Evolutionary conservation across 2,797 vertebrate species (phyloP), one percentile per base, ranked within the genome.

Genomic region (Lepidocolaptes lacrymiger): DNA sequence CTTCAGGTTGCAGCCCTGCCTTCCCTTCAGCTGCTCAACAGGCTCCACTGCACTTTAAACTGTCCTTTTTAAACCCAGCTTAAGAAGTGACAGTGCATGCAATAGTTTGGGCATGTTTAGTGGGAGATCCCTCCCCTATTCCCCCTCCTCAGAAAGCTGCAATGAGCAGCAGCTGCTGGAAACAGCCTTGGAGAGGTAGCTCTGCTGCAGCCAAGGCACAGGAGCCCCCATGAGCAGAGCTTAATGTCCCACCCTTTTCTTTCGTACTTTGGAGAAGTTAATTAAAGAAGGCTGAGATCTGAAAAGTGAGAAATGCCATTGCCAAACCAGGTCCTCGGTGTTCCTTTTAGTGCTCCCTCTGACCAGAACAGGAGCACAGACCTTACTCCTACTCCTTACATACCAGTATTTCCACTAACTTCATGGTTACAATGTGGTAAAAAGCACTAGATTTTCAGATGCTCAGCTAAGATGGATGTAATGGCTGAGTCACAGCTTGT

Each of bases 261-360:
- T 14, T 8, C 54, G 1, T 58, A 30, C 61, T 68, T 79, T 21
- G 30, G 44, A 23, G 12, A 58, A 94, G 61, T 96, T 85, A 79
- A 95, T 89, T 69, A 85, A 67, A 89, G 72, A 84, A 94, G 89
- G 58, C 51, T 94, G 87, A 52, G 61, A 64, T 74, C 39, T 72
- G 89, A 28, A 56, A 93, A 95, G 89, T 87, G 94, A 93, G 81
- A 94, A 80, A 63, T 5, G 9, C 63, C 52, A 1, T 4, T 91
- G 94, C 91, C 91, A 91, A 89, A 80, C 16, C 67, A 63, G 87
- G 81, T 71, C 72, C 58, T 87, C 59, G 24, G 56, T 77, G 81
- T 49, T 94, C 61, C 82, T 56, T 94, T 93, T 52, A 69, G 66
- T 89, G 62, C 83, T 91, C 34, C 10, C 43, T 84, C 62, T 58